A percentile compares a stretch with the other conserved stretches of the same genome.
These are phyloP conservation scores for Cyclopterus lumpus DNA, from an alignment of 2,797 vertebrate species.

Conservation along the genomic window DNA sequence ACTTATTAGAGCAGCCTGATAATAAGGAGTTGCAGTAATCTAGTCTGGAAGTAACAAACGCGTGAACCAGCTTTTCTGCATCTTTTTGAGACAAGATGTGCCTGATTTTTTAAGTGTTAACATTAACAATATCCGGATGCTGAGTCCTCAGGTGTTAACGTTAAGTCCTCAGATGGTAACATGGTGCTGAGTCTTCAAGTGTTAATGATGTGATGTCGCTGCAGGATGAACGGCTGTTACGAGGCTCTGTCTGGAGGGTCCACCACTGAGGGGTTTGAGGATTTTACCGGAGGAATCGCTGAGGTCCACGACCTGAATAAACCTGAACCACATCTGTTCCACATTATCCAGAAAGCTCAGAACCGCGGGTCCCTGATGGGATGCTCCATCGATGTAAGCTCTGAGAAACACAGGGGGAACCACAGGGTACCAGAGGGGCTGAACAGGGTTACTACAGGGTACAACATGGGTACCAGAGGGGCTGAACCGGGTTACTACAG, in stretches of 20 bases:
- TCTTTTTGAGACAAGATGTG: too few relatives aligned
- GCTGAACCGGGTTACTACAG: background rate
- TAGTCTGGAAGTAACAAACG: too few relatives aligned
- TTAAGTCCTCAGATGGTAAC: too few relatives aligned
- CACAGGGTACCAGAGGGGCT: background rate
- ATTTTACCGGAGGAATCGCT: conserved; percentile 84
- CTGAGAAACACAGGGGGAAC: background rate
- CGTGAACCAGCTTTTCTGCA: too few relatives aligned
- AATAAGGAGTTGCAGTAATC: too few relatives aligned
- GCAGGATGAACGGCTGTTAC: conserved; percentile 88
- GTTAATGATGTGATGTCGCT: background rate
- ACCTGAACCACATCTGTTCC: conserved; percentile 85
- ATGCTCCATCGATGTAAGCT: conserved; percentile 89
- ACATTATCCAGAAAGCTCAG: conserved; percentile 90
- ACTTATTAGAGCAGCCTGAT: too few relatives aligned
- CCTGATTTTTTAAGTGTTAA: too few relatives aligned
- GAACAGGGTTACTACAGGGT: background rate
- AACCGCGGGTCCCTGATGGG: conserved; percentile 87
- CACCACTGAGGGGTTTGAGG: conserved; percentile 91
- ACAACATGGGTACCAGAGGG: background rate
- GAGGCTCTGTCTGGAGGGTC: conserved; percentile 89
- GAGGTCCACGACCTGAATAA: conserved; percentile 86
- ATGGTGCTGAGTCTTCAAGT: background rate
- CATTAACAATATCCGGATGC: too few relatives aligned
- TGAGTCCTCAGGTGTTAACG: too few relatives aligned